Percentiles rank a stretch among this genome's conserved stretches.
Conservation (phyloP, 2,888 invertebrate genomes). For the Cepaea hortensis region DNA sequence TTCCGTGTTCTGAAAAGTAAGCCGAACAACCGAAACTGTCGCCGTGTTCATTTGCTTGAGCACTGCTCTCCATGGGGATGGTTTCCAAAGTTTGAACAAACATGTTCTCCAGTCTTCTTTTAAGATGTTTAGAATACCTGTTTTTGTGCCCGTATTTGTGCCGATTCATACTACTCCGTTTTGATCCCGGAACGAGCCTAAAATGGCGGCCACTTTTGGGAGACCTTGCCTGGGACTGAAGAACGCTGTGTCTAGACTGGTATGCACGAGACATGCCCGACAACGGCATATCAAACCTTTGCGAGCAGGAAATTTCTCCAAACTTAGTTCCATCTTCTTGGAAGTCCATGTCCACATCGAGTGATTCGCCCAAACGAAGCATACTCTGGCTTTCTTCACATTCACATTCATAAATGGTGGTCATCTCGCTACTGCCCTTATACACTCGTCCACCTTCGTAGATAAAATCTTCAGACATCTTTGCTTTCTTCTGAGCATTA, state of each 20-base stretch:
- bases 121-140: neutral
- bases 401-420: constrained; percentile 39
- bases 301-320: neutral
- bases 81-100: constrained; percentile 11
- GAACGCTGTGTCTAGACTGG: neutral
- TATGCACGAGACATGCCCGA: neutral
- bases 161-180: neutral
- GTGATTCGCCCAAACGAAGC: neutral
- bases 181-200: neutral
- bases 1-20: neutral
- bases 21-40: too few species aligned
- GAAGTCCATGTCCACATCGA: neutral
- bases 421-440: neutral
- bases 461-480: neutral
- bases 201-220: constrained; percentile 6
- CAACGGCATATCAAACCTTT: neutral
- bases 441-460: neutral
- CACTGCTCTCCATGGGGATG: constrained; percentile 14
- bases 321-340: neutral
- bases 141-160: neutral
- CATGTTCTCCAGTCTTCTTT: constrained; percentile 14
- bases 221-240: neutral
- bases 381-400: constrained; percentile 22
- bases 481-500: neutral
- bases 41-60: neutral